Evolutionary conservation across 2,113 vertebrate genomes (phyloP).

Genomic region (Silurus asotus): DNA sequence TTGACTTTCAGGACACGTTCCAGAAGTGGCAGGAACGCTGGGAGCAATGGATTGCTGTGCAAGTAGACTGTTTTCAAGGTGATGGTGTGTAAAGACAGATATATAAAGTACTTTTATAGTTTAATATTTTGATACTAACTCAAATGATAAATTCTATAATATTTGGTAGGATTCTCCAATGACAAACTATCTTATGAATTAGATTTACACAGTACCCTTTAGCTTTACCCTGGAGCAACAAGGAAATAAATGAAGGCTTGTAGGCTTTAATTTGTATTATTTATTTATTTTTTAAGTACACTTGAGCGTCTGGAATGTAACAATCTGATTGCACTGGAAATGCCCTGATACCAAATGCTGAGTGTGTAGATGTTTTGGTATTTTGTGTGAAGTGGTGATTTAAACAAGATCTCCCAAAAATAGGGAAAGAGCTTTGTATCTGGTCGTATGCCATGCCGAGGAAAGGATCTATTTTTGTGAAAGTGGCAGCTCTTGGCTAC

Average conservation of each 20-base stretch:
- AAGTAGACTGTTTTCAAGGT: too few species aligned
- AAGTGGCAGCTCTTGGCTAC: background rate
- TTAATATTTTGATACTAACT: too few species aligned
- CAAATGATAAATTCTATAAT: too few species aligned
- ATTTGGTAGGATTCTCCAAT: too few species aligned
- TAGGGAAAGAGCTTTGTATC: background rate
- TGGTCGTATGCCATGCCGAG: background rate
- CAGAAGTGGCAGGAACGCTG: too few species aligned
- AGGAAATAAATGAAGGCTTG: background rate
- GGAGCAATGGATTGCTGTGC: too few species aligned
- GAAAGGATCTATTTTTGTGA: background rate
- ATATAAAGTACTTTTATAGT: too few species aligned
- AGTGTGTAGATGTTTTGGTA: background rate
- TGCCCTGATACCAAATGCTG: background rate
- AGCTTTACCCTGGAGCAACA: background rate
- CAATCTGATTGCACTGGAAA: background rate
- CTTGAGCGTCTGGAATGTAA: background rate
- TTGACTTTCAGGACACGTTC: too few species aligned
- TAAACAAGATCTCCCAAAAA: background rate
- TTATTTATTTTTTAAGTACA: background rate
- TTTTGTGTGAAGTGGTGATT: background rate
- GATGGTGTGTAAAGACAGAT: too few species aligned
- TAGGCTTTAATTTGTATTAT: background rate
- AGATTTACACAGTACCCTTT: too few species aligned
- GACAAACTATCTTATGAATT: too few species aligned